Evolutionary conservation across 2,797 vertebrate species (phyloP), one percentile per base, ranked within the genome.

Genomic region (Gallinago solitaria): DNA sequence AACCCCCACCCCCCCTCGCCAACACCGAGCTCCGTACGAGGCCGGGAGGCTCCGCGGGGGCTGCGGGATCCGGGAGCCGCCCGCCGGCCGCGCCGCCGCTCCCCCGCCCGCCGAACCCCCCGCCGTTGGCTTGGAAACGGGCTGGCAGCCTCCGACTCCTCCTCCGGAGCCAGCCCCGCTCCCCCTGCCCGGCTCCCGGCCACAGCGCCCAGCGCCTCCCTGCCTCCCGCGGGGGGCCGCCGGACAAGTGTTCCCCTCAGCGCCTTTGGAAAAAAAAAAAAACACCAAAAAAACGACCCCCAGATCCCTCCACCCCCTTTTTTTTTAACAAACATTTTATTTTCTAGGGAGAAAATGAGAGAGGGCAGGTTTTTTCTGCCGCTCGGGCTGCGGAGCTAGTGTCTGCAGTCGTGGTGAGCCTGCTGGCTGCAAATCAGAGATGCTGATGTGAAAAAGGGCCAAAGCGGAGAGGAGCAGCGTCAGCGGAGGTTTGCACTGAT

Each of bases 71-170:
- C 50, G 37, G 51, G 68, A 89, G 76, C 70, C 73, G 87, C 83
- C 65, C 45, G 45, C 86, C 75, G 50, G 60, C 89, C 79, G 73
- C 69, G 87, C 73, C n/a, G 23, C 82, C 77, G 74, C 51, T 37
- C 30, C 48, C 71, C 91, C 94, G 69, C 92, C 92, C 87, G 83
- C 82, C 79, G 86, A 83, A 73, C 81, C 83, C 87, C 85, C 91
- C 81, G 87, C 76, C 73, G 96, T 93, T 95, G 93, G 83, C 96
- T 30, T 94, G 95, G 96, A 91, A 95, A 96, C 96, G 88, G 77
- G 95, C 93, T 82, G 92, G 92, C 92, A 71, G 85, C 48, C 87
- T 85, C 85, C 92, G 90, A 32, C 96, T 94, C 96, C 96, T 85
- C 92, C 95, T 87, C 92, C 94, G 25, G 92, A 79, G 93, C 94